These are phyloP conservation scores for Drosophila ustulata DNA, from an alignment of 2,888 invertebrate genomes.

Conservation along the genomic window DNA sequence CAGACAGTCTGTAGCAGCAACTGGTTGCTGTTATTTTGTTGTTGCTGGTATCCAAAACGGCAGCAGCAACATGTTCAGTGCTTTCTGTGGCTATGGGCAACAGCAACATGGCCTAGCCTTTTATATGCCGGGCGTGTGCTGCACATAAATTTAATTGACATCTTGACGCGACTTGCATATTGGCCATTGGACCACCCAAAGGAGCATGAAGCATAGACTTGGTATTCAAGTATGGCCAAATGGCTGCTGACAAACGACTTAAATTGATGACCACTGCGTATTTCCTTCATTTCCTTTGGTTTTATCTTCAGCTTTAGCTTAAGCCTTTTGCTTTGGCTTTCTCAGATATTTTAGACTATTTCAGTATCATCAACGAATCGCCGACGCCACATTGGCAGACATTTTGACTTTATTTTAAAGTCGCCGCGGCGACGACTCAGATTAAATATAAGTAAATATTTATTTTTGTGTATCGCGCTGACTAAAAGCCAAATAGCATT, in stretches of 20 bases:
- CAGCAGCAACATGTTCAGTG: neutral
- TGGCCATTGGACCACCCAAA: slow-evolving; percentile 52
- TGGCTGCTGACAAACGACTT: slow-evolving; percentile 14
- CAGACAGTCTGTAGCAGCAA: slow-evolving; percentile 36
- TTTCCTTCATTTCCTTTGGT: slow-evolving; percentile 5
- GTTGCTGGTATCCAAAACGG: slow-evolving; percentile 18
- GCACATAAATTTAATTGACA: slow-evolving; percentile 67
- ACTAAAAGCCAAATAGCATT: slow-evolving; percentile 56
- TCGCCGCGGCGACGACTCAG: slow-evolving; percentile 7
- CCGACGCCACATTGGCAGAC: slow-evolving; percentile 60
- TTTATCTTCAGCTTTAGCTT: neutral
- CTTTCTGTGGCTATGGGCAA: neutral
- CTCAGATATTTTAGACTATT: slow-evolving; percentile 11
- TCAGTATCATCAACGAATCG: slow-evolving; percentile 50
- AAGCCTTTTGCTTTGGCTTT: neutral
- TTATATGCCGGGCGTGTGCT: slow-evolving; percentile 53
- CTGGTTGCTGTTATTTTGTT: slow-evolving; percentile 8
- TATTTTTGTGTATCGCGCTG: slow-evolving; percentile 47
- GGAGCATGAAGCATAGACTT: slow-evolving; percentile 38
- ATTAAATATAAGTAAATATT: slow-evolving; percentile 41
- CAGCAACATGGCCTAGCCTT: slow-evolving; percentile 28
- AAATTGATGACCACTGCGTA: slow-evolving; percentile 11
- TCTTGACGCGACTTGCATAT: slow-evolving; percentile 61
- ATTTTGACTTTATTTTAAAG: slow-evolving; percentile 65
- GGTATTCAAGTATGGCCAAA: slow-evolving; percentile 38